phyloP scores from a whole-genome alignment of 2,888 invertebrate genomes.

The Crioceris asparagi region DNA sequence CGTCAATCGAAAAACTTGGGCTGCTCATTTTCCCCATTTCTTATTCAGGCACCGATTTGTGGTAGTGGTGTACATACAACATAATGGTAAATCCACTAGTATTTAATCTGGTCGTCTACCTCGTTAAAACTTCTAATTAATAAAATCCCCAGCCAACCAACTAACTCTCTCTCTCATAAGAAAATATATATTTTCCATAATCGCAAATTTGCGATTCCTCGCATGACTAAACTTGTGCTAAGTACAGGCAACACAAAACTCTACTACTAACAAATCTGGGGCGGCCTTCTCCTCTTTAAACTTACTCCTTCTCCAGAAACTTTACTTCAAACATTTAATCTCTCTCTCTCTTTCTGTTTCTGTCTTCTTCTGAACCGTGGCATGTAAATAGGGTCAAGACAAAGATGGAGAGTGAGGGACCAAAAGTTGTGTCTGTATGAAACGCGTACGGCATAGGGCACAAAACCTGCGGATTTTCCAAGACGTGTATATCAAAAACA shows the following conservation, averaged over 20 bases:
- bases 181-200: constrained; percentile 32
- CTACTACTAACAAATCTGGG: too few relatives aligned
- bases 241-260: too few relatives aligned
- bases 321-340: constrained; percentile 17
- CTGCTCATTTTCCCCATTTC: too few relatives aligned
- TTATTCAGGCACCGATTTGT: too few relatives aligned
- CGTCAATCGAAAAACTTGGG: too few relatives aligned
- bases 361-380: background rate
- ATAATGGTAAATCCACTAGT: constrained; percentile 15
- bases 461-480: constrained; percentile 36
- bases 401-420: constrained; percentile 4
- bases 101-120: constrained; percentile 18
- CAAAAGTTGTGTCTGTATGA: background rate
- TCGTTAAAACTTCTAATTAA: constrained; percentile 23
- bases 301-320: too few relatives aligned
- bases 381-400: background rate
- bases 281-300: constrained; percentile 15
- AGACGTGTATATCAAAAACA: constrained; percentile 38
- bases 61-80: too few relatives aligned
- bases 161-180: too few relatives aligned
- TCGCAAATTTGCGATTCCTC: constrained; percentile 37
- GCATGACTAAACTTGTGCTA: constrained; percentile 37
- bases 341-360: constrained; percentile 10
- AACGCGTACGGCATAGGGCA: constrained; percentile 9
- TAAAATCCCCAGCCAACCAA: constrained; percentile 19